Base-by-base conservation (phyloP, 2,888 invertebrate genomes). In the Tanypteryx hageni region DNA sequence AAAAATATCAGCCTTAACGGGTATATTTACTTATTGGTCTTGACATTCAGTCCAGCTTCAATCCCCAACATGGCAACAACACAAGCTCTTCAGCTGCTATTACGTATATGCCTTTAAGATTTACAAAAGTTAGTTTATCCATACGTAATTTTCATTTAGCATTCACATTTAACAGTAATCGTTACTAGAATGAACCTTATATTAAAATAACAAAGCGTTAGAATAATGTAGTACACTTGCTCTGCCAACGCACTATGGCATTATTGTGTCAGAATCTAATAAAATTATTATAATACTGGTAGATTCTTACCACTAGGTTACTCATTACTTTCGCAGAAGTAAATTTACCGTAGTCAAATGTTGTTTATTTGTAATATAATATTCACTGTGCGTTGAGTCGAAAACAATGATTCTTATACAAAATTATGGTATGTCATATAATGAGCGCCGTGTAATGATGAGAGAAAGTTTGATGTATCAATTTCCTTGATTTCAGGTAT, bases 21-120 rank as follows among this genome's bases (percentile, higher is more conserved):
- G 31, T 61, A 89, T 31, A 64, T 89, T 22, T n/a, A 44, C 56
- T n/a, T n/a, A 22, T 64, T 18, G 44, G 64, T 64, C 31, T 64
- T 89, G 64, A 59, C 89, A 89, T 44, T 64, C 9, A n/a, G 22
- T 89, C 44, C 44, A 89, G 89, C 89, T 89, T 68, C 86, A 58
- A 31, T 57, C 59, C 89, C 89, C 89, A 89, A 89, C 89, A 89
- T 89, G 89, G 89, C 89, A 89, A 89, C 89, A 89, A 89, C 89
- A 89, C 14, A 31, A 68, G 44, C 31, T 64, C 14, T 68, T 27
- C 31, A 89, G 58, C 18, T 68, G 11, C 64, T 11, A 27, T 68
- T 27, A 4, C 31, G 31, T 44, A 18, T 10, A n/a, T 18, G 44
- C n/a, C 56, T 89, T 44, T 44, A 68, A 64, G 22, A 27, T 22